Conservation (phyloP, 1,140 invertebrate genomes). For the Antheraea mylitta region DNA sequence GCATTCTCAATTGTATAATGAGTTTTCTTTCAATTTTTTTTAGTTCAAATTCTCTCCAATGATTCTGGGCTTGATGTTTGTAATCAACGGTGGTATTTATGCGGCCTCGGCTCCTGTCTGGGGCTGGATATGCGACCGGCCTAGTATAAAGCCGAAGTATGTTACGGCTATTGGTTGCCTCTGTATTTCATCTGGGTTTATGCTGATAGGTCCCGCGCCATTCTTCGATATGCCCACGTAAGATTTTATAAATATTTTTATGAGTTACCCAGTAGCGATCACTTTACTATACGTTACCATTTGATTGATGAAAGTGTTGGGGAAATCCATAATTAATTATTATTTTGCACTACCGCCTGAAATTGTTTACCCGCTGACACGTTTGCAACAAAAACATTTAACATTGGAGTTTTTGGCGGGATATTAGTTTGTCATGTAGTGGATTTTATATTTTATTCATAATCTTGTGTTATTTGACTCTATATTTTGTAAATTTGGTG, state of each 20-base stretch:
- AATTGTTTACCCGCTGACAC: too few species aligned
- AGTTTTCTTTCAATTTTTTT: conserved; percentile 61
- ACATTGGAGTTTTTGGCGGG: too few species aligned
- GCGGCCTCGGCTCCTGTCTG: conserved; percentile 89
- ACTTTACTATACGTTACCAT: too few species aligned
- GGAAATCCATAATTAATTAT: too few species aligned
- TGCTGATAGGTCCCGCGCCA: conserved; percentile 87
- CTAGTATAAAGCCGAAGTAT: conserved; percentile 81
- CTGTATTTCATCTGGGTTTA: conserved; percentile 84
- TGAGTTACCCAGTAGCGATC: background rate
- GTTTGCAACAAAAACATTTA: too few species aligned
- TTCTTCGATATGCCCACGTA: conserved; percentile 83
- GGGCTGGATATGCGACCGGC: conserved; percentile 89
- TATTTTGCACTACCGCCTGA: too few species aligned
- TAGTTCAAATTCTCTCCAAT: conserved; percentile 85
- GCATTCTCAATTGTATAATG: background rate
- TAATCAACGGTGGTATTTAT: conserved; percentile 92
- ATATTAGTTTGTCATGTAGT: too few species aligned
- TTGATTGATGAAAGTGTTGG: too few species aligned
- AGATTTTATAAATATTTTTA: conserved; percentile 38
- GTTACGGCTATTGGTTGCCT: conserved; percentile 84
- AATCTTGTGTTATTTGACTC: too few species aligned
- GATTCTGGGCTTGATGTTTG: conserved; percentile 90
- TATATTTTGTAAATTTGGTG: too few species aligned
- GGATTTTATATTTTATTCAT: too few species aligned